Evolutionary conservation across 2,113 vertebrate genomes (phyloP).

Genomic region (Acinonyx jubatus): DNA sequence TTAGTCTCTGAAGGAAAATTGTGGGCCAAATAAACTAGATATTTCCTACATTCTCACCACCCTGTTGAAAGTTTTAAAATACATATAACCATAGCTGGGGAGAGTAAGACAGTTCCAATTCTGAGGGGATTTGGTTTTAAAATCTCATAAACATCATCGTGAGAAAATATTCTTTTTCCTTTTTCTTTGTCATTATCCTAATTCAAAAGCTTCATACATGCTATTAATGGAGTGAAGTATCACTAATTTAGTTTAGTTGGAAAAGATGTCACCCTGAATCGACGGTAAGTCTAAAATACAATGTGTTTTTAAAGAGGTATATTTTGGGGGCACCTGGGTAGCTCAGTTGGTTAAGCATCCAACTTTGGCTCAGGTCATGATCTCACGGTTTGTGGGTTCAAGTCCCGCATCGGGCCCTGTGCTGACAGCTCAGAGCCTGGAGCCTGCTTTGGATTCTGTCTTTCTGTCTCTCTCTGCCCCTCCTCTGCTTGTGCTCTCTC

Average conservation of each 20-base stretch:
- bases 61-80: slow-evolving; percentile 23
- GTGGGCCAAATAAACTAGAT: not conserved
- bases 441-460: too few species aligned
- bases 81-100: not conserved
- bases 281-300: not conserved
- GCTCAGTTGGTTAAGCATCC: too few species aligned
- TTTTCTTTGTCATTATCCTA: slow-evolving; percentile 21
- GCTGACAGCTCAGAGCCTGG: too few species aligned
- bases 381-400: too few species aligned
- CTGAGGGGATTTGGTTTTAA: not conserved
- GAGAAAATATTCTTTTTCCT: not conserved
- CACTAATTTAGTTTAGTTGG: not conserved
- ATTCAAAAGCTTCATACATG: not conserved
- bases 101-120: not conserved
- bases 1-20: not conserved
- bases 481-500: too few species aligned
- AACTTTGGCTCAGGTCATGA: too few species aligned
- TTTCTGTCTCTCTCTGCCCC: too few species aligned
- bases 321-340: not conserved
- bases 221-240: not conserved
- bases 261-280: not conserved
- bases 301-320: not conserved
- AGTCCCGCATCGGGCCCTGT: too few species aligned
- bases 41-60: not conserved
- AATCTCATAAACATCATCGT: not conserved